Percentiles rank a stretch among this genome's conserved stretches.
Conservation (phyloP, 2,113 vertebrate species). For the Gopherus evgoodei region DNA sequence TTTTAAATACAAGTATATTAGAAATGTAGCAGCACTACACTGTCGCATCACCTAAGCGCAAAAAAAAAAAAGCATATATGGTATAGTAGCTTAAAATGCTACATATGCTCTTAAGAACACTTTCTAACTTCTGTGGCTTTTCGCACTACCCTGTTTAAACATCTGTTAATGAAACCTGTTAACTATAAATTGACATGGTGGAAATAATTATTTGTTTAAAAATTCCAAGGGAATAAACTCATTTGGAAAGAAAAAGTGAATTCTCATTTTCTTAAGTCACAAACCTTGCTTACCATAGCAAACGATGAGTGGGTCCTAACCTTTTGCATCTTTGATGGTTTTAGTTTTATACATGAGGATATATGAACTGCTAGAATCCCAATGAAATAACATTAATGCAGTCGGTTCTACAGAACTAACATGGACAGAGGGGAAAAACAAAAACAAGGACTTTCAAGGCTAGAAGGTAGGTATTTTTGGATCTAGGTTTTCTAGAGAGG, state of each 20-base stretch:
- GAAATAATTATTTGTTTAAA: background rate
- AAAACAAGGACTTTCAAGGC: conserved; percentile 63
- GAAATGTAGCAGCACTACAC: background rate
- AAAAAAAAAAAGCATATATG: background rate
- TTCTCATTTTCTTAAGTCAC: background rate
- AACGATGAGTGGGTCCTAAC: conserved; percentile 16
- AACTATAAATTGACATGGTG: background rate
- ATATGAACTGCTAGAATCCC: conserved; percentile 53
- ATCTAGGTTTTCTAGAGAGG: conserved; percentile 65
- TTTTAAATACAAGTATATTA: background rate
- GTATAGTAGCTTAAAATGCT: conserved; percentile 10
- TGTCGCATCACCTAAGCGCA: background rate
- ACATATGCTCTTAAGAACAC: background rate
- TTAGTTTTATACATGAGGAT: conserved; percentile 32
- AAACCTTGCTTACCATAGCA: conserved; percentile 54
- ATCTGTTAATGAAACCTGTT: background rate
- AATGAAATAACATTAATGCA: conserved; percentile 26
- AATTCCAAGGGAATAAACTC: background rate
- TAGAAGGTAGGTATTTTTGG: conserved; percentile 45
- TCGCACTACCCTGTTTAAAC: background rate
- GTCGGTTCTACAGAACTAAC: conserved; percentile 50
- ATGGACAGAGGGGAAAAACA: conserved; percentile 41
- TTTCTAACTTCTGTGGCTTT: background rate
- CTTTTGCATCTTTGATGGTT: conserved; percentile 48
- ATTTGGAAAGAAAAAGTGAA: background rate